These are phyloP conservation scores for Danio jaintianensis DNA, from an alignment of 2,797 vertebrate species.

Conservation along the genomic window DNA sequence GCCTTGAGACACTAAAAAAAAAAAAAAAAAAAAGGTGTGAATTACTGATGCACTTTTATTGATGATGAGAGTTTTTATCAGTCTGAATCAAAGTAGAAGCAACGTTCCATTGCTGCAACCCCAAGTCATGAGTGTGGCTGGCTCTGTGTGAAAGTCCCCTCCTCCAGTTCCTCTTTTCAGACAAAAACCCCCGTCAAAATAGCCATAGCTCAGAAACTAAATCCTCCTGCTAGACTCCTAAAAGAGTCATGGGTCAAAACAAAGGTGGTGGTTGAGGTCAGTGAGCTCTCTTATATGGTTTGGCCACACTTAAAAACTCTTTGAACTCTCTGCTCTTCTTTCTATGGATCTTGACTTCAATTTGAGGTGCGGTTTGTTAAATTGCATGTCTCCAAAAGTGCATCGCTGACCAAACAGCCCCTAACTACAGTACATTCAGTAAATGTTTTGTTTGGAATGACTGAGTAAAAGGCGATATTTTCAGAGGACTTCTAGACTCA, in stretches of 20 bases:
- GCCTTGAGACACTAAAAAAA: neutral
- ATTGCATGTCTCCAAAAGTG: neutral
- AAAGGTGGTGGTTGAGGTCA: slow-evolving; percentile 18
- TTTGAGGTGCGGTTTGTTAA: neutral
- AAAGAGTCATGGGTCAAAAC: slow-evolving; percentile 23
- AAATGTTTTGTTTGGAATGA: neutral
- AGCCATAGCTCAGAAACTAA: slow-evolving; percentile 46
- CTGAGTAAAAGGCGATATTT: neutral
- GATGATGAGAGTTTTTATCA: slow-evolving; percentile 44
- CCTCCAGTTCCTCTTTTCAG: slow-evolving; percentile 71
- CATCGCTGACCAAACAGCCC: neutral
- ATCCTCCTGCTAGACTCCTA: slow-evolving; percentile 13
- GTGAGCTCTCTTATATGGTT: neutral
- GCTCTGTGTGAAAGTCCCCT: slow-evolving; percentile 68
- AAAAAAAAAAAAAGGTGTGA: neutral
- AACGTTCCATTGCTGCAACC: slow-evolving; percentile 58
- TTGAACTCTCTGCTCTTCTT: slow-evolving; percentile 10
- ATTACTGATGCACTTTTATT: neutral
- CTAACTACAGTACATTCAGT: neutral
- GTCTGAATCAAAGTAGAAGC: slow-evolving; percentile 62
- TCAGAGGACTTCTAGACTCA: neutral
- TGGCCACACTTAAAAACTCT: neutral
- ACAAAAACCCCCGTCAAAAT: slow-evolving; percentile 67
- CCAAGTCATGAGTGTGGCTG: slow-evolving; percentile 59
- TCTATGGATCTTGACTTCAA: neutral